phyloP scores from a whole-genome alignment of 2,113 vertebrate species.

The Monopterus albus region DNA sequence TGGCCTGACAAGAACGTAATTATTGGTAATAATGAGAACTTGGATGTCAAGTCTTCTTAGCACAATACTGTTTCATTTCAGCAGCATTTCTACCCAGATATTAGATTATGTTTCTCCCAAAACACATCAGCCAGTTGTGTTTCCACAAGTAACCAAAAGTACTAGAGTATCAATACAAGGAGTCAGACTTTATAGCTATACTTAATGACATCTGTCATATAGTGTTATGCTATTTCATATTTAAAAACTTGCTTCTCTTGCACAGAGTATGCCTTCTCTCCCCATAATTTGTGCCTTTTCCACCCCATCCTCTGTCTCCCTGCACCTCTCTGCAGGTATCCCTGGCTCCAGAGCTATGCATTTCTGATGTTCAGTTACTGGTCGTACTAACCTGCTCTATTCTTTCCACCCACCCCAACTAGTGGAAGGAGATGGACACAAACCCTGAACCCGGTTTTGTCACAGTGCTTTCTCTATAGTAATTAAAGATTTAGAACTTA shows the following conservation, averaged over 20 bases:
- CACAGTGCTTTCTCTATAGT: no score
- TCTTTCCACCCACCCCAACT: no score
- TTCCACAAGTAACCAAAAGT: slow-evolving; percentile 44
- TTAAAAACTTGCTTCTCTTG: slow-evolving; percentile 20
- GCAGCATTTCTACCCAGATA: slow-evolving; percentile 51
- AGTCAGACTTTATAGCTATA: slow-evolving; percentile 9
- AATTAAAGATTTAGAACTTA: no score
- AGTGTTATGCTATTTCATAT: slow-evolving; percentile 23
- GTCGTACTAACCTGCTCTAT: no score
- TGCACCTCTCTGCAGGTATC: no score
- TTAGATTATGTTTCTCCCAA: slow-evolving; percentile 56
- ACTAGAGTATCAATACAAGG: slow-evolving; percentile 12
- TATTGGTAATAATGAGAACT: slow-evolving; percentile 60
- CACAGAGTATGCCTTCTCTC: no score
- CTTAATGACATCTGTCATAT: slow-evolving; percentile 35
- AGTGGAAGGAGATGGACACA: no score
- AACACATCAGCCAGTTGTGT: slow-evolving; percentile 56
- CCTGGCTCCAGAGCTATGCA: no score
- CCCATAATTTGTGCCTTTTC: no score
- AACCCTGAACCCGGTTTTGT: no score
- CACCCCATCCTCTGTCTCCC: no score
- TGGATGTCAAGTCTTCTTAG: slow-evolving; percentile 57
- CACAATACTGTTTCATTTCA: slow-evolving; percentile 58
- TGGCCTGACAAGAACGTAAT: slow-evolving; percentile 35
- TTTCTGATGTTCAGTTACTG: no score